Evolutionary conservation across 1,140 invertebrate species (phyloP).

Genomic region (Chironomus tepperi): DNA sequence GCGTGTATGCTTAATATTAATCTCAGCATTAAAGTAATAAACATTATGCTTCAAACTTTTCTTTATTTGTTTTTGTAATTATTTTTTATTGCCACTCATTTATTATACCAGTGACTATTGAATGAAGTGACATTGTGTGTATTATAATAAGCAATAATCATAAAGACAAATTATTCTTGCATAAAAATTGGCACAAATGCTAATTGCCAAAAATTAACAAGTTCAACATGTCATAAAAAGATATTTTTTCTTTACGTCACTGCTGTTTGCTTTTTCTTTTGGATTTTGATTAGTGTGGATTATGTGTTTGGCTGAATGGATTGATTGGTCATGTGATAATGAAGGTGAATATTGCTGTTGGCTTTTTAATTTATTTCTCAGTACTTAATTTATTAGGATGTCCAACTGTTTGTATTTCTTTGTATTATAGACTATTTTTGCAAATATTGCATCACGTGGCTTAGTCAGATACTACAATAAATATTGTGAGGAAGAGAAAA

Average conservation of each 20-base stretch:
- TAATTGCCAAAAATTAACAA: background rate
- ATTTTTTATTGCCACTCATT: slow-evolving; percentile 9
- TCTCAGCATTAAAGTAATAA: background rate
- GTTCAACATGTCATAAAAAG: slow-evolving; percentile 8
- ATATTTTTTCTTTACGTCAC: background rate
- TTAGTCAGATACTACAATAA: too few relatives aligned
- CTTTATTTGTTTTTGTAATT: slow-evolving; percentile 21
- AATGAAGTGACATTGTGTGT: background rate
- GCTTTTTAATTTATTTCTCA: too few relatives aligned
- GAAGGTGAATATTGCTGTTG: too few relatives aligned
- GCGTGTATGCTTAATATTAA: background rate
- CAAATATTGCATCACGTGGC: too few relatives aligned
- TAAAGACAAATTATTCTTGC: slow-evolving; percentile 5
- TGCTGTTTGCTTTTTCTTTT: too few relatives aligned
- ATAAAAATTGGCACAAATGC: slow-evolving; percentile 18
- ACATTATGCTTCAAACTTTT: background rate
- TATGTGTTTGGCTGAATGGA: too few relatives aligned
- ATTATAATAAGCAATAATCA: slow-evolving; percentile 9
- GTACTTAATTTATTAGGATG: too few relatives aligned
- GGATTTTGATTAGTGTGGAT: too few relatives aligned
- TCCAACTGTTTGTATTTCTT: too few relatives aligned
- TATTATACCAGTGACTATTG: background rate
- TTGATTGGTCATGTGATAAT: too few relatives aligned
- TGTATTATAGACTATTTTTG: too few relatives aligned
- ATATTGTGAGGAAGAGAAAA: too few relatives aligned